Evolutionary conservation across 2,113 vertebrate species (phyloP), one percentile per base, ranked within the genome.

Genomic region (Eupsittula cactorum): DNA sequence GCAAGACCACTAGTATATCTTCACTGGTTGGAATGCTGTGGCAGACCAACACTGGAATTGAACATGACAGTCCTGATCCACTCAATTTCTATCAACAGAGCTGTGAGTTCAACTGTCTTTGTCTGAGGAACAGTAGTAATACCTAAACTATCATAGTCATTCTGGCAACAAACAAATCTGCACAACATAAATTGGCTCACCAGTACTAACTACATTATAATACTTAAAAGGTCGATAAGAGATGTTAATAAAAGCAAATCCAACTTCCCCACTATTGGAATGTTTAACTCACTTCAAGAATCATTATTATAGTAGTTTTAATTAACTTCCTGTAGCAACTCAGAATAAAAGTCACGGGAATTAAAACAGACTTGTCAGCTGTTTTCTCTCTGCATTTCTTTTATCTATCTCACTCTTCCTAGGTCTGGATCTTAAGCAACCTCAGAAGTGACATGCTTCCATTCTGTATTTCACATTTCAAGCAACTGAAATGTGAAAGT

Each of bases 161-260:
- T 81, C 70, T 85, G 77, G 83, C 93, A 93, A 82, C 39, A 75
- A 78, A 52, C 46, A 70, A 41, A 35, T 29, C 35, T 9, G 21
- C 9, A 39, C 39, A 71, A 79, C 29, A 46, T 19, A 44, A 86
- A 86, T 5, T 63, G 35, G 24, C 62, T 81, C 55, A 81, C 85
- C 49, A 37, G 62, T 52, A 63, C 42, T 27, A 75, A 47, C 60
- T 74, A 27, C 25, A 57, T 41, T n/a, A 70, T 24, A 82, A 86
- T 37, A 88, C 42, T 65, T 83, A 35, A 83, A 81, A 78, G n/a
- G 28, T 17, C 90, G 42, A 82, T 2, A 81, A 20, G 39, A 94
- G 50, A 76, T 9, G n/a, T 79, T 65, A 88, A 92, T 68, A 78
- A 78, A 84, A 95, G n/a, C 57, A 89, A 82, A 90, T n/a, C 28